These are phyloP conservation scores for Lichenostomus cassidix DNA, from an alignment of 2,113 vertebrate genomes.

Conservation along the genomic window DNA sequence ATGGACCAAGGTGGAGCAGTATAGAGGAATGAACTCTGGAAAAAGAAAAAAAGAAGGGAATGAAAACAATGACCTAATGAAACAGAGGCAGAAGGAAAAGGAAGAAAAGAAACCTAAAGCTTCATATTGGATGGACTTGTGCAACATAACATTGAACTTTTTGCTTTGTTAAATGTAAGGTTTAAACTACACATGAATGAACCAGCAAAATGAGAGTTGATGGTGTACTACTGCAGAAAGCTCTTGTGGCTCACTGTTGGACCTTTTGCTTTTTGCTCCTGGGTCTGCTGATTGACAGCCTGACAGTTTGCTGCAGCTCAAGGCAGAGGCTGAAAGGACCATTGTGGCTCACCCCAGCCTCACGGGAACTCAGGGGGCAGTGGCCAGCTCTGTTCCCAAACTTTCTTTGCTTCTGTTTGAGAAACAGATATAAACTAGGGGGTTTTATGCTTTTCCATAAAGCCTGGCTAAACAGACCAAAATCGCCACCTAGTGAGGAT, in stretches of 20 bases:
- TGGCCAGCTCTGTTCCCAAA: background rate
- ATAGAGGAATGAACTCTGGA: background rate
- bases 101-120: background rate
- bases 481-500: slow-evolving; percentile 59
- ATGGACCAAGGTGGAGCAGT: background rate
- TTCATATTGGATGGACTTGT: background rate
- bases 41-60: background rate
- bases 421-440: background rate
- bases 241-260: background rate
- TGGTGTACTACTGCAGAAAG: background rate
- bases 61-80: background rate
- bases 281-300: background rate
- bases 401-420: background rate
- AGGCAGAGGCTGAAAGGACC: background rate
- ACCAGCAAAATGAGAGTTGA: background rate
- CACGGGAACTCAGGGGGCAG: rapidly evolving
- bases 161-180: background rate
- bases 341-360: rapidly evolving
- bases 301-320: background rate
- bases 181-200: background rate
- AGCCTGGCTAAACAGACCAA: background rate
- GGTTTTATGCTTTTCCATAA: background rate
- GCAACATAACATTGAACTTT: background rate
- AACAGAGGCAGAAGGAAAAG: background rate
- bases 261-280: background rate